Evolutionary conservation across 2,797 vertebrate species (phyloP), one percentile per base, ranked within the genome.

Genomic region (Acanthopagrus latus): DNA sequence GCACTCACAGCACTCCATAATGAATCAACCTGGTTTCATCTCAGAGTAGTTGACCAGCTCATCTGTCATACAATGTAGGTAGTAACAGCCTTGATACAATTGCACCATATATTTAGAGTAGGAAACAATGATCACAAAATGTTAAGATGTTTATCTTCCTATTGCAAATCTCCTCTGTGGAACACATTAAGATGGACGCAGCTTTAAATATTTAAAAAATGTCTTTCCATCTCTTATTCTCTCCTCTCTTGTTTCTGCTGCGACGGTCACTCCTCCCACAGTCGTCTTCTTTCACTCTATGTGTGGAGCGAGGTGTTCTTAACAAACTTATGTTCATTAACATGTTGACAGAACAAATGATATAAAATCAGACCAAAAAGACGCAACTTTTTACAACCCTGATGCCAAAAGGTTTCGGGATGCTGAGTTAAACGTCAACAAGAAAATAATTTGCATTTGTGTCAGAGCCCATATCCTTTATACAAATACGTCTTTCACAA

Each of bases 221-320:
- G 23, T 41, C n/a, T 59, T n/a, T 57, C 41, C 21, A 25, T 25
- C 23, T 59, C 27, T 54, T 20, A 17, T 20, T 2, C 23, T 56
- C 38, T 63, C 29, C 12, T 82, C 41, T 63, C 56, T 63, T 23
- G 62, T 54, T 51, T 70, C 50, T 27, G 64, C 71, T 67, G 77
- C 6, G 17, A 70, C 70, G 74, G 47, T 86, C 81, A 75, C 75
- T 75, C 70, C 73, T 80, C 70, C 78, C 65, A 74, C 85, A 81
- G 55, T 21, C 9, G 46, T 76, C 60, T 69, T 71, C 46, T 71
- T 50, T 60, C 12, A 0, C 67, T 81, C 60, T 57, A 4, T 20
- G 50, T 57, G 51, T 50, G 47, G 41, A 59, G 10, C 73, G 55
- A 69, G 51, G 76, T 80, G 74, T 71, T 85, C 78, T 71, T 63